These are phyloP conservation scores for Rallus limicola DNA, from an alignment of 2,113 vertebrate species.

Conservation along the genomic window DNA sequence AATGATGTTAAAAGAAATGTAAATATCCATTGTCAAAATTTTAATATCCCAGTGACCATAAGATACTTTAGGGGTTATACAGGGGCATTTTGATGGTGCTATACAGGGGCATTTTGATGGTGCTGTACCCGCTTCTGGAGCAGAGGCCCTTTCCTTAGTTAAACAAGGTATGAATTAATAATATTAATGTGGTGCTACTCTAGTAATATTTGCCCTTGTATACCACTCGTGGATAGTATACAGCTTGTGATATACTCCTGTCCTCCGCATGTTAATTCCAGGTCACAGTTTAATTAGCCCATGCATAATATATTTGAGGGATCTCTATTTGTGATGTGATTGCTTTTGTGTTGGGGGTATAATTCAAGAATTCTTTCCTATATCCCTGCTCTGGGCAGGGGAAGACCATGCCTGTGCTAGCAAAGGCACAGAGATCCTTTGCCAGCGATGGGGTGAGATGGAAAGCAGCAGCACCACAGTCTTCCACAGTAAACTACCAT, in stretches of 20 bases:
- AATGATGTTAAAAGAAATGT: neutral
- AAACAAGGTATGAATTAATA: conserved; percentile 65
- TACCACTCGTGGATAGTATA: conserved; percentile 37
- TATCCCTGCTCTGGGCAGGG: neutral
- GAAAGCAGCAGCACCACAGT: neutral
- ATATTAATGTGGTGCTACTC: conserved; percentile 43
- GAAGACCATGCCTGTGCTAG: neutral
- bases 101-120: neutral
- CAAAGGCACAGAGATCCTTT: conserved; percentile 41
- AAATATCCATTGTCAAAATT: neutral
- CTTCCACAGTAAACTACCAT: neutral
- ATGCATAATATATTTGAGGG: conserved; percentile 56
- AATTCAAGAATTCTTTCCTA: neutral
- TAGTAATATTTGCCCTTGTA: conserved; percentile 55
- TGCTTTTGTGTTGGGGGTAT: conserved; percentile 58
- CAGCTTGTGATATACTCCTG: conserved; percentile 10
- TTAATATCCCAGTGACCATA: neutral
- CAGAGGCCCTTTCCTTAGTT: neutral
- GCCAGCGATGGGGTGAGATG: neutral
- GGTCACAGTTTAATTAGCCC: conserved; percentile 47
- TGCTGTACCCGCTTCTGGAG: neutral
- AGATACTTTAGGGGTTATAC: neutral
- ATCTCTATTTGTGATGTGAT: conserved; percentile 21
- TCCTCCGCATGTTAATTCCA: conserved; percentile 35
- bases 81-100: neutral